Evolutionary conservation across 1,140 invertebrate species (phyloP), one percentile per base, ranked within the genome.

Genomic region (Bombus pascuorum): DNA sequence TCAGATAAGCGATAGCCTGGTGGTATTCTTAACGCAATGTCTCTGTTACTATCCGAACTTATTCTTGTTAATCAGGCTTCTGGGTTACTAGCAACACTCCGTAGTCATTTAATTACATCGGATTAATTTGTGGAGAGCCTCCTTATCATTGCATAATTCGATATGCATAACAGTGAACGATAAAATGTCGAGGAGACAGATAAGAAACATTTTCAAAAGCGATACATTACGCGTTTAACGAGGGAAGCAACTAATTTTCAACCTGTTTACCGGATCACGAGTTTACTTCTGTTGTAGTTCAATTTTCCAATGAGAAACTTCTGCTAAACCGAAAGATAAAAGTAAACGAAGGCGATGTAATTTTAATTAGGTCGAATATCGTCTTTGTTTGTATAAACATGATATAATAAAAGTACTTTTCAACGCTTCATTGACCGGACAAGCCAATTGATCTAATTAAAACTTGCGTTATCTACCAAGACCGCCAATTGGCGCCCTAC

Each of bases 11-110:
- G n/a, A 80, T 15, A 15, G 1, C 28, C 22, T 2, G 80, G 47
- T 53, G 1, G 44, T 5, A 70, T 57, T 59, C 25, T 53, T n/a
- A 75, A 44, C n/a, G 44, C 37, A 18, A 57, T 39, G 37, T 68
- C 76, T 76, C 59, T 47, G 59, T 70, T 74, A 42, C 34, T 70
- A 57, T 22, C 44, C 70, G 4, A 75, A 37, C 74, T 85, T 85
- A 59, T 59, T 37, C 53, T 22, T 22, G 13, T 74, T 57, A 34
- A 37, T 71, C 42, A 28, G 42, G 44, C 59, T 85, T 57, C 42
- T 22, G n/a, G 9, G 13, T 39, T n/a, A 47, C 13, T 42, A 12
- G 28, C 37, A n/a, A 59, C 22, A 10, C 42, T 44, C 62, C 1
- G 3, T 13, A 32, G 18, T 34, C 32, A 12, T 25, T 71, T 53